phyloP scores from a whole-genome alignment of 2,113 vertebrate species.

The Cyanocitta stelleri region DNA sequence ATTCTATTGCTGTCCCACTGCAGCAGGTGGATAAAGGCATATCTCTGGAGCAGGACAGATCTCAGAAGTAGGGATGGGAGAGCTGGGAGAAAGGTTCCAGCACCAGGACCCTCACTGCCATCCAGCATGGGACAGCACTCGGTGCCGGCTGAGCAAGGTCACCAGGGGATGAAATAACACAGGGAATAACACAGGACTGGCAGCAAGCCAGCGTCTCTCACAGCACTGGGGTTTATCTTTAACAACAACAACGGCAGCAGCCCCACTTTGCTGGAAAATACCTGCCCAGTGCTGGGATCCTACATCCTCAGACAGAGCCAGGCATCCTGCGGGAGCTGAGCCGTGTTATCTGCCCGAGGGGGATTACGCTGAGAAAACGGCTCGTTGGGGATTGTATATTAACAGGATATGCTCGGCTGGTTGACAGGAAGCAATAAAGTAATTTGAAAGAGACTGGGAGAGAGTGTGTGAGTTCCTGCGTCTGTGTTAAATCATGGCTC shows the following conservation, averaged over 20 bases:
- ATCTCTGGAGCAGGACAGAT: background rate
- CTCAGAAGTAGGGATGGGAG: background rate
- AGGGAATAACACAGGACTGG: background rate
- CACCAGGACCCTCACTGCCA: background rate
- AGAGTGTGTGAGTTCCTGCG: constrained; percentile 51
- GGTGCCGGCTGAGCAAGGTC: background rate
- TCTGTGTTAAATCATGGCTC: constrained; percentile 39
- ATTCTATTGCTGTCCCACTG: background rate
- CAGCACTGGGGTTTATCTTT: background rate
- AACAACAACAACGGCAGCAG: background rate
- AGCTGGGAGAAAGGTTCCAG: background rate
- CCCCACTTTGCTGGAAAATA: background rate
- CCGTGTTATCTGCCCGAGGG: background rate
- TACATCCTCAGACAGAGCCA: background rate
- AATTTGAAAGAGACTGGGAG: constrained; percentile 49
- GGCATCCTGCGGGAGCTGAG: background rate
- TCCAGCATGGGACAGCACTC: background rate
- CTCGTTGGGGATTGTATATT: constrained; percentile 41
- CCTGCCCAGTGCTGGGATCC: background rate
- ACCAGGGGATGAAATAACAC: background rate
- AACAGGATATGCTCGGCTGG: constrained; percentile 51
- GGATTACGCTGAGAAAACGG: constrained; percentile 20
- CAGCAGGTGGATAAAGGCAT: background rate
- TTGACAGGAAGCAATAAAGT: constrained; percentile 67
- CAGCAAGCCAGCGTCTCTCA: background rate